A percentile compares a stretch with the other conserved stretches of the same genome.
phyloP scores from a whole-genome alignment of 2,113 vertebrate genomes.

The Australoheros scitulus region DNA sequence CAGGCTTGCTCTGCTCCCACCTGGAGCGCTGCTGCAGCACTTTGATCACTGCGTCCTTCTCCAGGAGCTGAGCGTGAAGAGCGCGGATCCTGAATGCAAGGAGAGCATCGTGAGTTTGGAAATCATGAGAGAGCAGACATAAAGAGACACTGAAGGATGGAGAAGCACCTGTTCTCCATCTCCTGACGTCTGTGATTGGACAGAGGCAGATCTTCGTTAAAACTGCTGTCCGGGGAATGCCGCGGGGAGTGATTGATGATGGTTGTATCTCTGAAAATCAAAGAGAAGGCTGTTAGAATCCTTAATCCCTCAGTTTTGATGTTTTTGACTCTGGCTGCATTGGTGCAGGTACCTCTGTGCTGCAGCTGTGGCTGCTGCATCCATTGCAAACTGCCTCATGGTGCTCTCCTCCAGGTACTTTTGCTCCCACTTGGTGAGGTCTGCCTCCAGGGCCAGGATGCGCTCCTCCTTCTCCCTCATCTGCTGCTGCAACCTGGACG shows the following conservation, averaged over 20 bases:
- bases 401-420: conserved; percentile 97
- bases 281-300: background rate
- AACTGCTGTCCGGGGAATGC: conserved; percentile 93
- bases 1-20: conserved; percentile 84
- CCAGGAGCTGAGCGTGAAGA: conserved; percentile 92
- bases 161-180: conserved; percentile 94
- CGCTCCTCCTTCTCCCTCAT: conserved; percentile 93
- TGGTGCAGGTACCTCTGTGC: conserved; percentile 81
- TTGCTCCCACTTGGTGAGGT: conserved; percentile 99
- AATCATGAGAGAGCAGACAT: background rate
- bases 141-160: background rate
- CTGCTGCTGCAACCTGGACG: conserved; percentile 84
- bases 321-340: background rate
- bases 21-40: conserved; percentile 93
- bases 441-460: conserved; percentile 93
- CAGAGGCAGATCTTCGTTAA: conserved; percentile 88
- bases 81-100: conserved; percentile 83
- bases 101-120: background rate
- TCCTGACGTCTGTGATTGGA: conserved; percentile 90
- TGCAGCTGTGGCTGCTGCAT: conserved; percentile 92
- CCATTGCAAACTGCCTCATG: conserved; percentile 98
- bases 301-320: rapidly evolving
- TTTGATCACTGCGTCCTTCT: conserved; percentile 95
- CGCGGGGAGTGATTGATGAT: conserved; percentile 94
- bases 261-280: conserved; percentile 87